These are phyloP conservation scores for Aphelinus atriplicis DNA, from an alignment of 1,140 invertebrate genomes.

Conservation along the genomic window DNA sequence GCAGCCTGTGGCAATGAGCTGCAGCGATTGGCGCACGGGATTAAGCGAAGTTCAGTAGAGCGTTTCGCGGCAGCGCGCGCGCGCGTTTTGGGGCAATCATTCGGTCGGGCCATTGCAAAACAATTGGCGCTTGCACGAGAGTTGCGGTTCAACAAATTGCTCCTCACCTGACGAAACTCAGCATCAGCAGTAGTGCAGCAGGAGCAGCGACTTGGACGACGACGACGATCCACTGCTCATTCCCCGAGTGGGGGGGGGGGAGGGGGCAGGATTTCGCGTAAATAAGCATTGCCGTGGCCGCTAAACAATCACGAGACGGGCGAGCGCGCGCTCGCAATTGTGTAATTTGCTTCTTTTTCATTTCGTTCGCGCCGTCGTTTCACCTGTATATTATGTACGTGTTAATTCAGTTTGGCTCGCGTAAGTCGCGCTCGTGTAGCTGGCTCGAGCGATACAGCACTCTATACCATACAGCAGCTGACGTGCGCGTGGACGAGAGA, in stretches of 20 bases:
- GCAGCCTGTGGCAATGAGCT: too few relatives aligned
- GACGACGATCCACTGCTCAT: conserved; percentile 20
- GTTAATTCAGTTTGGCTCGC: too few relatives aligned
- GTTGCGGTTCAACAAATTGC: conserved; percentile 43
- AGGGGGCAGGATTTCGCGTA: conserved; percentile 22
- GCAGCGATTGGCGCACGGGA: too few relatives aligned
- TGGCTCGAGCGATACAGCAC: too few relatives aligned
- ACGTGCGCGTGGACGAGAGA: neutral
- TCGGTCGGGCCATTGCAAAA: conserved; percentile 57
- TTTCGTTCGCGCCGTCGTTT: conserved; percentile 4
- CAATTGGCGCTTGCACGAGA: conserved; percentile 45
- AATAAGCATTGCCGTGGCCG: conserved; percentile 24
- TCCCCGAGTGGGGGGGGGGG: neutral
- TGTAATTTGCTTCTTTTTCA: conserved; percentile 28
- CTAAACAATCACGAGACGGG: conserved; percentile 21
- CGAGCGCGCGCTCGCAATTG: neutral
- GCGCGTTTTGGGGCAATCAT: conserved; percentile 56
- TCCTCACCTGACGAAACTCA: conserved; percentile 42
- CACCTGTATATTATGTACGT: neutral
- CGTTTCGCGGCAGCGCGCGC: too few relatives aligned
- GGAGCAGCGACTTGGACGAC: neutral
- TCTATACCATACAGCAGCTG: neutral
- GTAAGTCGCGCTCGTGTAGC: too few relatives aligned
- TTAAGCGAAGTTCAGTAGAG: too few relatives aligned
- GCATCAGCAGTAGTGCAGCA: neutral